Percentiles rank a stretch among this genome's conserved stretches.
These are phyloP conservation scores for Tachystola acroxantha DNA, from an alignment of 2,888 invertebrate genomes.

Conservation along the genomic window DNA sequence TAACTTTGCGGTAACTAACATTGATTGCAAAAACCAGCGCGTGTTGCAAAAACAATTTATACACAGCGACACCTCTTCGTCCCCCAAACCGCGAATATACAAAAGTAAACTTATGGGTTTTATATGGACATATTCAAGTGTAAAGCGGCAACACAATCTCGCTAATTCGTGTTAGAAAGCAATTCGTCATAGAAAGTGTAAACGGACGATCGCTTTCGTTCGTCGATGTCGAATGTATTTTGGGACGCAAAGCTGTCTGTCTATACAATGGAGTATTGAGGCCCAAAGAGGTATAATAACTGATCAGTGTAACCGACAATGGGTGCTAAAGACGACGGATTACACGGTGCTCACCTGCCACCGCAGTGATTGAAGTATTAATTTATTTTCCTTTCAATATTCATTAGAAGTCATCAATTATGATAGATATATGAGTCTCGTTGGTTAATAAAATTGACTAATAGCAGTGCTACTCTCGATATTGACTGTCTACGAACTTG, in stretches of 20 bases:
- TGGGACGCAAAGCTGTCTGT: constrained; percentile 21
- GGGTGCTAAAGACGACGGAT: constrained; percentile 14
- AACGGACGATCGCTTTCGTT: constrained; percentile 51
- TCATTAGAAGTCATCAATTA: background rate
- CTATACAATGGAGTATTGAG: constrained; percentile 26
- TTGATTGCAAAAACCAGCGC: too few species aligned
- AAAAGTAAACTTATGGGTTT: constrained; percentile 4
- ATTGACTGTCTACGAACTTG: too few species aligned
- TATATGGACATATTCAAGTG: constrained; percentile 12
- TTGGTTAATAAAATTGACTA: background rate
- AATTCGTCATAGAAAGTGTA: constrained; percentile 58
- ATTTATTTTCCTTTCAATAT: background rate
- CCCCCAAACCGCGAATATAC: constrained; percentile 1
- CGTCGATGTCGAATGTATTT: constrained; percentile 31
- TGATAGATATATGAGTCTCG: background rate
- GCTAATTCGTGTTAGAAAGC: constrained; percentile 55
- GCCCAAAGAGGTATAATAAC: constrained; percentile 11
- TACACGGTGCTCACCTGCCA: constrained; percentile 5
- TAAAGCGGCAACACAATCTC: constrained; percentile 29
- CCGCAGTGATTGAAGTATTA: constrained; percentile 1
- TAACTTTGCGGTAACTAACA: too few species aligned
- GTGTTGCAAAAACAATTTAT: too few species aligned
- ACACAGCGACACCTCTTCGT: too few species aligned
- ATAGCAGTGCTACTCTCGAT: background rate
- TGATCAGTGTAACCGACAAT: constrained; percentile 25